Percentiles rank a stretch among this genome's conserved stretches.
Evolutionary conservation across 2,797 vertebrate species (phyloP).

Genomic region (Etheostoma nigrum): DNA sequence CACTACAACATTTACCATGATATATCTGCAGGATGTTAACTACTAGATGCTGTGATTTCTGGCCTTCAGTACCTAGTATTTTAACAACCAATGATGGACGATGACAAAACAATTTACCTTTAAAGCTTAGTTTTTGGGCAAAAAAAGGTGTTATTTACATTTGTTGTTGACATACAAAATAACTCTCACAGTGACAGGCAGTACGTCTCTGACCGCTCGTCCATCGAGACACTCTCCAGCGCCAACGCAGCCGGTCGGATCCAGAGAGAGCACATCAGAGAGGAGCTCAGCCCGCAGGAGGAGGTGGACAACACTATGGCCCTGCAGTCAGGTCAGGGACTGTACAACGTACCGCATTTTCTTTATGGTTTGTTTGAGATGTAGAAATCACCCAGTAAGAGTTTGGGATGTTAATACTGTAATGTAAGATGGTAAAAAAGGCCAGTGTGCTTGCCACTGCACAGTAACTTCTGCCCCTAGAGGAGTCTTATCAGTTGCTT

Average conservation of each 20-base stretch:
- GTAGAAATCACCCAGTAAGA: background rate
- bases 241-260: slow-evolving; percentile 87
- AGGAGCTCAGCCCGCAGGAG: slow-evolving; percentile 85
- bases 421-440: background rate
- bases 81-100: background rate
- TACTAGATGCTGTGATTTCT: background rate
- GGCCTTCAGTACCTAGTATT: background rate
- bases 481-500: slow-evolving; percentile 47
- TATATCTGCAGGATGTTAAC: background rate
- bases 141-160: background rate
- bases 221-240: slow-evolving; percentile 87
- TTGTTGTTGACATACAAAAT: background rate
- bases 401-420: background rate
- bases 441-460: background rate
- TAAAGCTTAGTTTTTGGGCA: background rate
- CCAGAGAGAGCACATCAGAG: slow-evolving; percentile 80
- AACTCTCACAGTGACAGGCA: slow-evolving; percentile 82
- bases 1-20: background rate
- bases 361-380: background rate
- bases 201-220: slow-evolving; percentile 87
- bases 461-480: background rate
- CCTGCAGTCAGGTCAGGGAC: slow-evolving; percentile 87
- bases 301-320: slow-evolving; percentile 85
- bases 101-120: background rate
- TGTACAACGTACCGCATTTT: background rate